These are phyloP conservation scores for Synanthedon vespiformis DNA, from an alignment of 2,888 invertebrate genomes.

Conservation along the genomic window DNA sequence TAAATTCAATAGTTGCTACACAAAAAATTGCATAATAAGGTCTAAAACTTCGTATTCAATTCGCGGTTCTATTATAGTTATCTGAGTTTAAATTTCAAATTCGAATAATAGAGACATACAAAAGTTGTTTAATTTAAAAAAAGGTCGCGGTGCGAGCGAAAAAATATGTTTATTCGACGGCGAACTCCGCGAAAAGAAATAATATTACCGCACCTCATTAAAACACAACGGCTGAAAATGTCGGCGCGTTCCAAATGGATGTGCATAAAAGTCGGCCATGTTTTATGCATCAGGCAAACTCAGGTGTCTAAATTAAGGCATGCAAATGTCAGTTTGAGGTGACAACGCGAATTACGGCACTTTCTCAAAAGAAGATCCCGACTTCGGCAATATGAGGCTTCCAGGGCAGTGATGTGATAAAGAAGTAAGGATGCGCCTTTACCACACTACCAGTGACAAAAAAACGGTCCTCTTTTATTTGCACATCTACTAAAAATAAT, in stretches of 20 bases:
- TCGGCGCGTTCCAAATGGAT: constrained; percentile 25
- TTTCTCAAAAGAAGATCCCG: constrained; percentile 2
- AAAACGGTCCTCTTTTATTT: too few species aligned
- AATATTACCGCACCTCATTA: constrained; percentile 11
- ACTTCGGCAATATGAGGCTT: not conserved
- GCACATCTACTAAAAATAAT: too few species aligned
- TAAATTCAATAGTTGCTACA: too few species aligned
- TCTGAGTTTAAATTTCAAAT: too few species aligned
- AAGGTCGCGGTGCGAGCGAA: not conserved
- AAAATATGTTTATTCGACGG: not conserved
- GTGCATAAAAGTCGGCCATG: constrained; percentile 33
- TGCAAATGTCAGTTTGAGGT: constrained; percentile 46
- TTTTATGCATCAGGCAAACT: constrained; percentile 41
- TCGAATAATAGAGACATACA: not conserved
- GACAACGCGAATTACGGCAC: constrained; percentile 20
- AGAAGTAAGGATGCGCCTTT: too few species aligned
- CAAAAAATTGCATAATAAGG: too few species aligned
- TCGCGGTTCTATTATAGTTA: too few species aligned
- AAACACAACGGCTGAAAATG: constrained; percentile 40
- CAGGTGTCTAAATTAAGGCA: constrained; percentile 54
- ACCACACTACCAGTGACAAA: too few species aligned
- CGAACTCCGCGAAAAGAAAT: not conserved
- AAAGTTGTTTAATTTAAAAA: constrained; percentile 10
- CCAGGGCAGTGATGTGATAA: too few species aligned
- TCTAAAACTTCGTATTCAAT: too few species aligned